Evolutionary conservation across 2,797 vertebrate genomes (phyloP), one percentile per base, ranked within the genome.

Genomic region (Poeciliopsis turneri): DNA sequence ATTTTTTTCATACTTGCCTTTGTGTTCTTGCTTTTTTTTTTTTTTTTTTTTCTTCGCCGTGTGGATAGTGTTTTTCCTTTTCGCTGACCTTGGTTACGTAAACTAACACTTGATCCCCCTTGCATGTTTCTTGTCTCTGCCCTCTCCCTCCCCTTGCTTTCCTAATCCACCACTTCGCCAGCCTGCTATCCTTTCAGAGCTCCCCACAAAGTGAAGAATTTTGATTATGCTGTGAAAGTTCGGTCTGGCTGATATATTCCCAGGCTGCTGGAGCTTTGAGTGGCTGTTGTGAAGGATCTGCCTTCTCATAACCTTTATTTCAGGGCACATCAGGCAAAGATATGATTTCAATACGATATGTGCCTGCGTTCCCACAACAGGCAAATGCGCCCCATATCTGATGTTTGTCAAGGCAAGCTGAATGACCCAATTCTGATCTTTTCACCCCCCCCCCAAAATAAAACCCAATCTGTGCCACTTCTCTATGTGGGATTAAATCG

Each of bases 141-240:
- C 49, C 69, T 82, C 4, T 4, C 82, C 72, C 78, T 84, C 71
- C 75, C 3, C 23, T 84, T 23, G 82, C 68, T 78, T 83, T 72
- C 74, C 43, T 70, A 77, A 84, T 72, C 80, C 78, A 73, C 72
- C 66, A 45, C 82, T 86, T 78, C 86, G 87, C 87, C 81, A 82
- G 78, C 72, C 86, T 87, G 46, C 80, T 82, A 23, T 90, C 76
- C 86, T 87, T 64, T 72, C 45, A 43, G 76, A 33, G 51, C 81
- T 88, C 87, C 83, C 83, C 82, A 88, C 88, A 88, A 87, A 92
- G 83, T 79, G 78, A 59, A 79, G 72, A 92, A 88, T 92, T 91
- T 89, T 92, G 83, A 93, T 92, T 92, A 93, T 89, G 85, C 55
- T 90, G 87, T 91, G 90, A 90, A 93, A 93, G 78, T 41, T 71